Evolutionary conservation across 2,888 invertebrate species (phyloP).

Genomic region (Nymphalis urticae): DNA sequence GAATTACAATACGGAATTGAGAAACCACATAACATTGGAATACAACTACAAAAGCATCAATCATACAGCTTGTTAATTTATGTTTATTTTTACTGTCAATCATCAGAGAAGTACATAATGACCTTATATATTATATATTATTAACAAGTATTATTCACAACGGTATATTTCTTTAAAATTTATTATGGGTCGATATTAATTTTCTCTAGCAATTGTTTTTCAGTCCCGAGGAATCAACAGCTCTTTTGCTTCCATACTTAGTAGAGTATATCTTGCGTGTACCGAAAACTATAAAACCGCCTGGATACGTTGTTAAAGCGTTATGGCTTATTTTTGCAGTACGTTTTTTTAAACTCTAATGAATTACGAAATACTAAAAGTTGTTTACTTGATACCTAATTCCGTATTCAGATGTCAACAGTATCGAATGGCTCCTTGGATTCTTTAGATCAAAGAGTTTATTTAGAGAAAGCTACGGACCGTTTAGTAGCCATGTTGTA

Average conservation of each 20-base stretch:
- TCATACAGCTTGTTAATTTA: constrained; percentile 70
- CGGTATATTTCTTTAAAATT: not conserved
- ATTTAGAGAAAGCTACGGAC: constrained; percentile 67
- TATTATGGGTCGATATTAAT: not conserved
- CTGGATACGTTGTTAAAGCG: constrained; percentile 69
- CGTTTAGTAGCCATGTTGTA: constrained; percentile 58
- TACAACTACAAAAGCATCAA: constrained; percentile 61
- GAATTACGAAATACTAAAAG: not conserved
- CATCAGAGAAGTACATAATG: constrained; percentile 63
- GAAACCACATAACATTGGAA: constrained; percentile 59
- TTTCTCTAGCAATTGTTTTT: constrained; percentile 29
- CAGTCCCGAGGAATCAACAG: constrained; percentile 70
- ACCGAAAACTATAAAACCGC: constrained; percentile 57
- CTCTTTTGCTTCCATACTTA: constrained; percentile 60
- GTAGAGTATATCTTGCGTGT: constrained; percentile 63
- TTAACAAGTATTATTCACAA: not conserved
- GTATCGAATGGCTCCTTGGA: constrained; percentile 63
- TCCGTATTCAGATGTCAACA: constrained; percentile 62
- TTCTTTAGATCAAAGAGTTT: constrained; percentile 63
- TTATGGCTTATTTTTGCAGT: constrained; percentile 76
- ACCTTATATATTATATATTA: constrained; percentile 1
- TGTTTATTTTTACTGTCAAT: constrained; percentile 74
- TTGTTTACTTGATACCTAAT: not conserved
- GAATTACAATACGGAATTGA: constrained; percentile 68
- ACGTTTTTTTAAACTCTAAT: constrained; percentile 22